Percentiles rank a stretch among this genome's conserved stretches.
phyloP scores from a whole-genome alignment of 2,113 vertebrate species.

The Cebus imitator region DNA sequence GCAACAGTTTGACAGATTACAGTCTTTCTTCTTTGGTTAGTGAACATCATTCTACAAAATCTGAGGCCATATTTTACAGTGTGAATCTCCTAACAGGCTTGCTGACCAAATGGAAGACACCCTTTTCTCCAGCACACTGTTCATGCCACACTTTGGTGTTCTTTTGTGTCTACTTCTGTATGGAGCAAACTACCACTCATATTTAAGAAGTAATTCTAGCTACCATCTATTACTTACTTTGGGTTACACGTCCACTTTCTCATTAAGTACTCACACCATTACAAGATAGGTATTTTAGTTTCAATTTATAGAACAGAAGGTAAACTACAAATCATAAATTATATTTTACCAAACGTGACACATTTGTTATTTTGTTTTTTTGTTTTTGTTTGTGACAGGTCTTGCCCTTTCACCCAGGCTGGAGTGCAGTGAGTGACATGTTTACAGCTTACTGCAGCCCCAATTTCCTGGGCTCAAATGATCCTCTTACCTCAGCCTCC shows the following conservation, averaged over 20 bases:
- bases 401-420: too few relatives aligned
- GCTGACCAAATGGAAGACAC: not conserved
- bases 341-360: conserved; percentile 1
- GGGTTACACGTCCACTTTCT: not conserved
- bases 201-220: not conserved
- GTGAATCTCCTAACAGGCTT: not conserved
- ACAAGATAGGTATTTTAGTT: not conserved
- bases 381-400: too few relatives aligned
- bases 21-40: conserved; percentile 2
- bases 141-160: not conserved
- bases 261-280: not conserved
- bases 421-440: too few relatives aligned
- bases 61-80: not conserved
- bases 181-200: not conserved
- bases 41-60: not conserved
- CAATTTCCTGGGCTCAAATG: too few relatives aligned
- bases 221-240: not conserved
- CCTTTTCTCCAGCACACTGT: not conserved
- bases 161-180: not conserved
- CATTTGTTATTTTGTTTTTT: too few relatives aligned
- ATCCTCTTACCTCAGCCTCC: too few relatives aligned
- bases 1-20: not conserved
- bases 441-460: too few relatives aligned
- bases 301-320: not conserved
- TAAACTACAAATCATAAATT: not conserved